phyloP scores from a whole-genome alignment of 2,888 invertebrate species.

The Formica aserva region DNA sequence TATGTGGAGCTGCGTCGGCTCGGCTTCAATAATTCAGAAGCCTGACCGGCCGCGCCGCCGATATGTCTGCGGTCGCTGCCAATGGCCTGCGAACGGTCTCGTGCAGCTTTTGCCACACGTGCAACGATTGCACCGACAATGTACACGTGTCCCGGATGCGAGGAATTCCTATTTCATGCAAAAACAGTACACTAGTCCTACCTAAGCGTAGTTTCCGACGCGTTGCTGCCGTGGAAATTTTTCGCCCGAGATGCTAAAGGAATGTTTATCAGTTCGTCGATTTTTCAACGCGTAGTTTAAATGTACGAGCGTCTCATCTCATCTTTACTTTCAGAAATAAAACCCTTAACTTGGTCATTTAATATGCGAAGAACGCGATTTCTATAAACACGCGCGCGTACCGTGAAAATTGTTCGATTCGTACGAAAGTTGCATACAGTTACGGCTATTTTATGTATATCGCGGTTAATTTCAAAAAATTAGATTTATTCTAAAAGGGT shows the following conservation, averaged over 20 bases:
- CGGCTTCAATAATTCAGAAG: slow-evolving; percentile 71
- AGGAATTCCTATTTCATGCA: slow-evolving; percentile 22
- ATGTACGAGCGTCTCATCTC: background rate
- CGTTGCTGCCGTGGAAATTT: background rate
- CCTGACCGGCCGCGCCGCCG: slow-evolving; percentile 58
- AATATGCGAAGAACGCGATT: background rate
- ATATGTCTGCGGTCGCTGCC: slow-evolving; percentile 62
- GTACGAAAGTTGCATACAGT: slow-evolving; percentile 8
- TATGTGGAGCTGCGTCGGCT: slow-evolving; percentile 64
- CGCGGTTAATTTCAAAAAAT: slow-evolving; percentile 41
- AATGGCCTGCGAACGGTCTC: slow-evolving; percentile 36
- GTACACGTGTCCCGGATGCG: slow-evolving; percentile 14
- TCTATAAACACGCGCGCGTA: background rate
- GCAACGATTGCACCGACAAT: slow-evolving; percentile 25
- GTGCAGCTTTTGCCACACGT: slow-evolving; percentile 29
- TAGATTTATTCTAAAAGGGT: slow-evolving; percentile 33
- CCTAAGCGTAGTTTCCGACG: slow-evolving; percentile 1
- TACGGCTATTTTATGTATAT: slow-evolving; percentile 2
- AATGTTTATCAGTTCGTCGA: slow-evolving; percentile 3
- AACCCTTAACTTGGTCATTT: background rate
- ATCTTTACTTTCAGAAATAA: background rate
- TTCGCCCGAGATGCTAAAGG: too few relatives aligned
- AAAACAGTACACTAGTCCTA: background rate
- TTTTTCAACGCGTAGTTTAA: background rate
- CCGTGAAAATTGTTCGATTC: slow-evolving; percentile 15